Base-by-base conservation (phyloP, 2,797 vertebrate genomes). In the Sebastes nivosus region DNA sequence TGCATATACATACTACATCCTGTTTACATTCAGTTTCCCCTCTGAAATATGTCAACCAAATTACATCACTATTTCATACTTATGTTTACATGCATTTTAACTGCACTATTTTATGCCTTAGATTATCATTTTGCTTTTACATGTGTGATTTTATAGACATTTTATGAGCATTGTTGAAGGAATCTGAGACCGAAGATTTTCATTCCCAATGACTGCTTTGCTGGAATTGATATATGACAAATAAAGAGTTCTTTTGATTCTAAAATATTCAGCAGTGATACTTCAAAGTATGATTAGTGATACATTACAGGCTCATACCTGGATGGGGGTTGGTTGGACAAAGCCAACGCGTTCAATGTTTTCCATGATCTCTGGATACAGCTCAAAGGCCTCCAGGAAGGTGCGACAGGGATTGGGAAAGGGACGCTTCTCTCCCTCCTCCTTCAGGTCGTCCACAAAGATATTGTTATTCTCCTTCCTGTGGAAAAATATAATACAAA, bases 381-480 rank as follows among this genome's bases (percentile, higher is more conserved):
- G 64, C 11, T 93, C 58, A 91, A 99, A 99, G 8, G 96, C 96
- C 87, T 99, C 98, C 79, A 97, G 92, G 88, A 99, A 99, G 22
- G 89, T 95, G 85, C 94, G 91, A 8, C 97, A 95, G 58, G 98
- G 99, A 82, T 97, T 97, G 5, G 97, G 97, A 90, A 99, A 79
- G 5, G 38, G 34, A 8, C 98, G 95, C 79, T 97, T 98, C 61
- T 94, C 91, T 61, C 92, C 96, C 38, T 94, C 95, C 75, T 97
- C 97, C 87, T 94, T 97, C 80, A 99, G 90, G 87, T 99, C 98
- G 86, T 98, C 96, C 88, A 98, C 98, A 75, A 96, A 96, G 67
- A 99, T 94, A 79, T 97, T 92, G 90, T 98, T 98, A 83, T 99
- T 99, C 89, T 97, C 96, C 80, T 97, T 97, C 89, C 98, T 99